Evolutionary conservation across 2,113 vertebrate genomes (phyloP), one percentile per base, ranked within the genome.

Genomic region (Columbina picui): DNA sequence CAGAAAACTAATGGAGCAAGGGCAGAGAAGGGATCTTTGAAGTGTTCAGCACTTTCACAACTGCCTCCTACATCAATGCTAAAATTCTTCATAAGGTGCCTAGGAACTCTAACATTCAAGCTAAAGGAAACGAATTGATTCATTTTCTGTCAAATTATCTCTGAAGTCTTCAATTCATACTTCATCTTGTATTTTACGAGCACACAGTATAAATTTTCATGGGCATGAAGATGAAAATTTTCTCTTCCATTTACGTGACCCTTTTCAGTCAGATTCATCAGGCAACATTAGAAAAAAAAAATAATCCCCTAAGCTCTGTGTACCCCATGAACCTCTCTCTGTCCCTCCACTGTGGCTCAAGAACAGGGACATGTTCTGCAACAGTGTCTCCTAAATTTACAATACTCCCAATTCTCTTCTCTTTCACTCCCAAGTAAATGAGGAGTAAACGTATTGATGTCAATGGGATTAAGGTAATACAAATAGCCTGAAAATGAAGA

Each of bases 401-500:
- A 92, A 64, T 32, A 78, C 56, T 70, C 34, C 64, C 60, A 70
- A 47, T 60, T 77, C 4, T 9, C 79, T 95, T 77, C 70, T 91
- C 61, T 94, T 94, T 84, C 77, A 75, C 57, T n/a, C 41, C 67
- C 32, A 77, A 82, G 38, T 89, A 93, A 93, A 81, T 38, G 59
- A 96, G 60, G 64, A 96, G 69, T 94, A 89, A 95, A 94, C 4
- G 87, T 67, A 84, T 34, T 87, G 67, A 73, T 87, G 87, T 79
- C 70, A 89, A 65, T 87, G 61, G 76, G 89, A 94, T 95, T 94
- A 91, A 92, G 63, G 73, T 68, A 92, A 70, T 87, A 89, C 39
- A 95, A 92, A 90, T 36, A 57, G 70, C 65, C 70, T 89, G 93
- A 94, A 94, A 91, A 89, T 43, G 57, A 3, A 8, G 84, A 81